Base-by-base conservation (phyloP, 2,888 invertebrate species). In the Disparrhopalites patrizii region DNA sequence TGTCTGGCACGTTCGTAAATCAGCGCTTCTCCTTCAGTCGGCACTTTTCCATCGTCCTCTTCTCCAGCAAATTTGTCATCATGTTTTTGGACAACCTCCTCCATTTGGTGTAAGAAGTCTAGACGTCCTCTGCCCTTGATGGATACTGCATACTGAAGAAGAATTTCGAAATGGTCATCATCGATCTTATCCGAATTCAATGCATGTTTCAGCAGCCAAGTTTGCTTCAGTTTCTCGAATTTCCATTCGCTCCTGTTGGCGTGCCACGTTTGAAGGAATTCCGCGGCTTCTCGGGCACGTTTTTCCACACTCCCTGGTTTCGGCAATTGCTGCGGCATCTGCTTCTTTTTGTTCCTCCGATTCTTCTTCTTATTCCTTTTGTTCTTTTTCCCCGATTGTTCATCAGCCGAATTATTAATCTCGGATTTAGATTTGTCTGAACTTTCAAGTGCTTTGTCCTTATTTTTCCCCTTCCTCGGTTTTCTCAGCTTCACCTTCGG, bases 201-300 rank as follows among this genome's bases (percentile, higher is more conserved):
- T 27, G 69, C 69, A 75, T 88, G 83, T 70, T 87, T 86, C 72
- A 85, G 85, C 57, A 91, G 80, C 84, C 89, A 90, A n/a, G 86
- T 84, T 80, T 91, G 91, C 68, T 85, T 85, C 1, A 86, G 79
- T 79, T 91, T 91, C 79, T 87, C 87, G 77, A 91, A 91, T 78
- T 89, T 91, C 91, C 91, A 91, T 74, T 87, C 84, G 51, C 79
- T 79, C 70, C 80, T 83, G 68, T 84, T 82, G 76, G 88, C 82
- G 78, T 89, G 87, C 90, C 91, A 91, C 76, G 86, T 84, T 33
- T 69, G 60, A 8, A 75, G 65, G 62, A 70, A 75, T 5, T 68
- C 51, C 23, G 70, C 54, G 1, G 72, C 70, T 43, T 70, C 70
- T 20, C 47, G 43, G 5, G 31, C 31, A 38, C 66, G 68, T 18